Evolutionary conservation across 2,113 vertebrate species (phyloP), one percentile per base, ranked within the genome.

Genomic region (Pomatostomus ruficeps): DNA sequence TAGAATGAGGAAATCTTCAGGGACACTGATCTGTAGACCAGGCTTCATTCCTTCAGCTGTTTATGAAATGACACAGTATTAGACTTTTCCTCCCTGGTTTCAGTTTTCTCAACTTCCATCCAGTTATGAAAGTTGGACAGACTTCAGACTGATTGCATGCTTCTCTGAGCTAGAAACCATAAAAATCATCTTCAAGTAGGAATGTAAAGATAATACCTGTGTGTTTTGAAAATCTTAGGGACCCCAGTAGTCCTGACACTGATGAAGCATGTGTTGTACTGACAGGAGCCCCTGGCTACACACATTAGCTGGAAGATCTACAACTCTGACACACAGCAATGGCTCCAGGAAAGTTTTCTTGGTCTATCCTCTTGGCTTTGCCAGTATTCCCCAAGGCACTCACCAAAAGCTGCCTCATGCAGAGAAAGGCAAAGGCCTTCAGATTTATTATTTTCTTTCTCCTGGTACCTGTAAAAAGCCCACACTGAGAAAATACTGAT

Each of bases 1-100:
- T 79, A 42, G 67, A 58, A 77, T 95, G 94, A 96, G 59, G 22
- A 95, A 95, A 92, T 91, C 85, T 77, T 88, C 35, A 92, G 95
- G 83, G 85, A 91, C 67, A 40, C 67, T 80, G 67, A 66, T 84
- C 26, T 54, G 88, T 40, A 77, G 67, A 51, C 33, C 73, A 73
- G 46, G 51, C 85, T 85, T 93, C 35, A 3, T 90, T 94, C 54
- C 63, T 88, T 88, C 62, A 88, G 88, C 88, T 91, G 74, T 65
- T 82, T 73, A 48, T 79, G 75, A 79, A 91, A 61, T 82, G 40
- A 85, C 3, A 42, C 38, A 73, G 42, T 33, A 46, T 66, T 83
- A 49, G 51, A 54, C 17, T 77, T 51, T 70, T 85, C 67, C 59
- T 90, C 68, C 20, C 17, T 42, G 23, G 10, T 77, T 80, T 76